A percentile compares a stretch with the other conserved stretches of the same genome.
Evolutionary conservation across 1,140 invertebrate species (phyloP).

Genomic region (Homarus americanus): DNA sequence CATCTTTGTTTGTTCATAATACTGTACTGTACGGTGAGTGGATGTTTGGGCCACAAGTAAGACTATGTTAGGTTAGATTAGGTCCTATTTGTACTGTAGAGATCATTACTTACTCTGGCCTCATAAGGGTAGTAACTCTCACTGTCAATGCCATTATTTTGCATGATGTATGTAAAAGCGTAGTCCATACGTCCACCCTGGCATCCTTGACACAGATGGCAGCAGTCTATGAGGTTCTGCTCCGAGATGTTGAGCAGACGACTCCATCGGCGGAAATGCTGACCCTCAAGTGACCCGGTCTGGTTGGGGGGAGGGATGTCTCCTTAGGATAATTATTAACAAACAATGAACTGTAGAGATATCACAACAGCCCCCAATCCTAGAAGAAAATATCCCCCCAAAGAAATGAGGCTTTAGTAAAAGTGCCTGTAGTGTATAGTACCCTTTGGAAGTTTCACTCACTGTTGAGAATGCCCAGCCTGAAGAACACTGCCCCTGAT

Average conservation of each 20-base stretch:
- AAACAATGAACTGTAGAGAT: no score
- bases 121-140: conserved; percentile 85
- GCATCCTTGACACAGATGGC: conserved; percentile 83
- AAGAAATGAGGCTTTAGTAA: no score
- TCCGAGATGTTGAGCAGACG: conserved; percentile 79
- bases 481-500: not conserved
- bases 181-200: conserved; percentile 90
- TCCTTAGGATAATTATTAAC: no score
- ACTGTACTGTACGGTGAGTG: no score
- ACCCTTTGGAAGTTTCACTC: not conserved
- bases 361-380: no score
- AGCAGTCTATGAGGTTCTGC: conserved; percentile 84
- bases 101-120: conserved; percentile 79
- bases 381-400: no score
- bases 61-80: no score
- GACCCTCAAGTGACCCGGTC: conserved; percentile 77
- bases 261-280: conserved; percentile 75
- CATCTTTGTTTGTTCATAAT: no score
- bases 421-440: no score
- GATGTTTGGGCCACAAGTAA: no score
- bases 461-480: not conserved
- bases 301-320: no score
- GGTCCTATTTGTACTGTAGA: no score
- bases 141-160: conserved; percentile 93
- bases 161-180: conserved; percentile 87